A percentile compares a stretch with the other conserved stretches of the same genome.
These are phyloP conservation scores for Pagetopsis macropterus DNA, from an alignment of 2,797 vertebrate species.

Conservation along the genomic window DNA sequence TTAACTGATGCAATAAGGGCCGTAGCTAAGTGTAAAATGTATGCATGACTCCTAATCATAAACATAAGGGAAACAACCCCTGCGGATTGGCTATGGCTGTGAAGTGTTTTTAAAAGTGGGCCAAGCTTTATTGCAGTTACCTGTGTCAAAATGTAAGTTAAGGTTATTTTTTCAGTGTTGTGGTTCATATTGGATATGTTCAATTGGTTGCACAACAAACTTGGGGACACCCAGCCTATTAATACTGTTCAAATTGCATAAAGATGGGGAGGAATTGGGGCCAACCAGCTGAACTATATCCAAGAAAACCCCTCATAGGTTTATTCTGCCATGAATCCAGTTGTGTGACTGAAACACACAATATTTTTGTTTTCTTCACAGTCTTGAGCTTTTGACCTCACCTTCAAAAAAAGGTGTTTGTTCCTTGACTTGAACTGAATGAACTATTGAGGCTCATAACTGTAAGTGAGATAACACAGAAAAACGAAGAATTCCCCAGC, in stretches of 20 bases:
- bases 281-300: too few relatives aligned
- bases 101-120: background rate
- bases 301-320: background rate
- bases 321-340: background rate
- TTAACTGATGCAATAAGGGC: background rate
- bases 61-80: background rate
- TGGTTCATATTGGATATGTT: background rate
- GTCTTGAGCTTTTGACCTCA: background rate
- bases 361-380: background rate
- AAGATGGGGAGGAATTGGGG: too few relatives aligned
- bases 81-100: background rate
- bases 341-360: background rate
- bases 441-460: too few relatives aligned
- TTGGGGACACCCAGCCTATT: too few relatives aligned
- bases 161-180: background rate
- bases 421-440: background rate
- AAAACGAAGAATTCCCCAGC: background rate
- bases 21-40: background rate
- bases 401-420: too few relatives aligned
- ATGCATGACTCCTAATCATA: too few relatives aligned
- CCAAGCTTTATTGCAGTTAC: background rate
- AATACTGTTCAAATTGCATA: too few relatives aligned
- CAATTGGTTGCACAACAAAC: background rate
- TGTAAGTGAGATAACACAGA: background rate
- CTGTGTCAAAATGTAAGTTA: background rate